Evolutionary conservation across 2,797 vertebrate genomes (phyloP), one percentile per base, ranked within the genome.

Genomic region (Trematomus bernacchii): DNA sequence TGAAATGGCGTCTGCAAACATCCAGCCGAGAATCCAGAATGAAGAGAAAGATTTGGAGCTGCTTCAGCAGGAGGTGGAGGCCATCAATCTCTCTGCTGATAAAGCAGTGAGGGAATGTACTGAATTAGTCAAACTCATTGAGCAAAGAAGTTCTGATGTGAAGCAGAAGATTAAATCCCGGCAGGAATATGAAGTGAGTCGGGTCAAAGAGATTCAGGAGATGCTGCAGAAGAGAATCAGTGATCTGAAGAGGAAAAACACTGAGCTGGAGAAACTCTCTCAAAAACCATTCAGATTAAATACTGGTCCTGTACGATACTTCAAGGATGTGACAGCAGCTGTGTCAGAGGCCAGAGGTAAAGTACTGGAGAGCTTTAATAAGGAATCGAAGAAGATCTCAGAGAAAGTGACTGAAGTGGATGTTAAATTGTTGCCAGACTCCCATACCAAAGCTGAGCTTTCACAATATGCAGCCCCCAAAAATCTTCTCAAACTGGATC

Each of bases 131-230:
- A 37, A 30, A 16, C 67, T 70, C 7, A 67, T 59, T 23, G 23
- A 23, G 42, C 75, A 59, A 0, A 67, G 16, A 48, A 60, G 68
- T 6, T 33, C 27, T 0, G 69, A 65, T 10, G 70, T 73, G 42
- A 80, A 52, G 30, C 73, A 76, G 65, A 46, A 71, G 70, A 66
- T 84, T 40, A 73, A 62, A 71, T 62, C 61, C 6, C 52, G 10
- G 12, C 67, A 71, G 47, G 75, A 71, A 43, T 50, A 18, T 3
- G 42, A 74, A 9, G 47, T 83, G 1, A 64, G 53, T 40, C 43
- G 16, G 5, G 47, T 4, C 6, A 65, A 13, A n/a, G 55, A 76
- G 40, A 58, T 68, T 23, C 9, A 57, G 57, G 44, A 66, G 43
- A 73, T 51, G 54, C 54, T 82, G 57, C 51, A 77, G 18, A 30